Base-by-base conservation (phyloP, 1,140 invertebrate species). In the Drosophila subpulchrella region DNA sequence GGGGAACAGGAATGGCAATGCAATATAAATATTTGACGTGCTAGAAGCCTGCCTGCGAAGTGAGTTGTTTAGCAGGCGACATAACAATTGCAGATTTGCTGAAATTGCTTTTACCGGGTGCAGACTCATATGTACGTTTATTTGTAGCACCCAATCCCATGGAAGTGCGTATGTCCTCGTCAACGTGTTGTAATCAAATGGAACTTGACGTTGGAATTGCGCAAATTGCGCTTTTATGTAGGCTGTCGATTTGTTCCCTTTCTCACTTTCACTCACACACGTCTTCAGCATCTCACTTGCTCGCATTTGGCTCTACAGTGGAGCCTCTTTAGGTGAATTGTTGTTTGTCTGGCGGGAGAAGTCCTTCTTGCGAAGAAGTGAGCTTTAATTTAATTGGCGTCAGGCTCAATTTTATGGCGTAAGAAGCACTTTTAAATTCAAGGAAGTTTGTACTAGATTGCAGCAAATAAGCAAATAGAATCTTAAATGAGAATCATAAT, bases 71-170 rank as follows among this genome's bases (percentile, higher is more conserved):
- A 86, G 83, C 79, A 88, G 83, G 77, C 81, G 74, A 89, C 80
- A 89, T 89, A 89, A 89, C 84, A 89, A 89, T 89, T 89, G 84
- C 84, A 89, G 84, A 89, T 89, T 89, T 89, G 77, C 77, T 89
- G 84, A 84, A 89, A 89, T 89, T 89, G 84, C 84, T 89, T 89
- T 89, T 81, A 89, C 65, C 58, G 54, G 34, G 20, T 51, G 56
- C 75, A 47, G 32, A 46, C 47, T 44, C 47, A 46, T 13, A 36
- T 24, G 46, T 55, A 47, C 44, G 8, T 3, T 6, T 46, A 62
- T 13, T 32, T 60, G 51, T 17, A 55, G 10, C 41, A 46, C 41
- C 70, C 54, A 57, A 34, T 65, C 38, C 63, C 42, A 30, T 38
- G 68, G 61, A 56, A 71, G 67, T 77, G 62, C 63, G 55, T 71